Base-by-base conservation (phyloP, 2,888 invertebrate genomes). In the Colostygia pectinataria region DNA sequence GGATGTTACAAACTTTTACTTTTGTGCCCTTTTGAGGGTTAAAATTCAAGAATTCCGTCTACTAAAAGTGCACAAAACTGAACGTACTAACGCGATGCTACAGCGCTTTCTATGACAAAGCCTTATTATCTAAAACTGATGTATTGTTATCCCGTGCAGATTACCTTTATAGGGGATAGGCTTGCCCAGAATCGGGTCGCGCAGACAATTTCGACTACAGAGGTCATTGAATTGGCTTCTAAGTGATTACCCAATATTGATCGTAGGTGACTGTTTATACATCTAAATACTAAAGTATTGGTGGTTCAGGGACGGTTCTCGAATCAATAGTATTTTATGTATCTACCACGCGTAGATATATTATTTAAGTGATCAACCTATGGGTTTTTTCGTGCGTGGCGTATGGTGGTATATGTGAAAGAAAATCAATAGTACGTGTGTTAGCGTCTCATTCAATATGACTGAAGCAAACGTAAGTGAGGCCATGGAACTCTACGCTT, bases 241-340 rank as follows among this genome's bases (percentile, higher is more conserved):
- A 54, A 54, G 50, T 54, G 49, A 50, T 50, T 54, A 53, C 41
- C 37, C 33, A 46, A 46, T 54, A 54, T 54, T 54, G 54, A 54
- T 50, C 49, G 54, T 15, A 49, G 41, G 42, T 50, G 46, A 50
- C 46, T 54, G 54, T 54, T 50, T 54, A 42, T 49, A 54, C 43
- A 50, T 50, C 54, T 54, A 46, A 54, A 54, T 43, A 40, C 46
- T 31, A 18, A 8, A 34, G 12, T 44, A 65, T 46, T 41, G 60
- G 70, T 65, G 61, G 71, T 66, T 78, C 78, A 76, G 66, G 78
- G 79, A 66, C 78, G 64, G 66, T 51, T 61, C 61, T 57, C 59
- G 60, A 77, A 82, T 81, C 81, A 42, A 61, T 59, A 57, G 29
- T 49, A 55, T 51, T 47, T 49, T 3, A 47, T 47, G 45, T 38